Conservation (phyloP, 2,113 vertebrate genomes). For the Hippocampus comes region DNA sequence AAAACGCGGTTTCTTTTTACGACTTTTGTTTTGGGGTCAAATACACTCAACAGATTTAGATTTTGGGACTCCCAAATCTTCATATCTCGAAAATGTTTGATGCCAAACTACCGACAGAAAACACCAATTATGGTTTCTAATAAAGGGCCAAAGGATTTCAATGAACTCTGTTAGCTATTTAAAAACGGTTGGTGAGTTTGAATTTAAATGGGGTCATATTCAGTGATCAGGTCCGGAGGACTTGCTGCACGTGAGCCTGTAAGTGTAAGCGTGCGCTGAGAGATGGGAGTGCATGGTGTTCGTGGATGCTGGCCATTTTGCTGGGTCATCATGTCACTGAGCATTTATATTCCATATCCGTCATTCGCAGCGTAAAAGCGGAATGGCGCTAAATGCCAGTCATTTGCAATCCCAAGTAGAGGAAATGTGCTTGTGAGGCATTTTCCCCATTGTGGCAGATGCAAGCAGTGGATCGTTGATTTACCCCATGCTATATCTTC, state of each 20-base stretch:
- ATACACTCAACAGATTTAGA: not conserved
- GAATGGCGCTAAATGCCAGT: slow-evolving; percentile 48
- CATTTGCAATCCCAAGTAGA: slow-evolving; percentile 19
- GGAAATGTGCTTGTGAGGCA: slow-evolving; percentile 20
- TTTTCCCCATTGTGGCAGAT: slow-evolving; percentile 13
- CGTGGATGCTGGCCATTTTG: slow-evolving; percentile 26
- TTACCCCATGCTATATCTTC: not conserved
- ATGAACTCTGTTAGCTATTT: slow-evolving; percentile 11
- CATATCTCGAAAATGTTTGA: not conserved
- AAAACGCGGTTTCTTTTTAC: too few species aligned
- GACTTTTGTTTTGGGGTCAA: too few species aligned
- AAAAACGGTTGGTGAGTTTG: not conserved
- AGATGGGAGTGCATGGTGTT: not conserved
- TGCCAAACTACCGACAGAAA: not conserved
- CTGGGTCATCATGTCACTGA: slow-evolving; percentile 49
- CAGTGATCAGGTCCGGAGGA: not conserved
- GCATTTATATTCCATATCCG: slow-evolving; percentile 55
- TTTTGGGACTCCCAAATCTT: not conserved
- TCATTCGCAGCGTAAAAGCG: slow-evolving; percentile 50
- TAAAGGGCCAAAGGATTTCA: slow-evolving; percentile 13
- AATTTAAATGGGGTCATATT: not conserved
- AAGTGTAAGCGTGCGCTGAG: not conserved
- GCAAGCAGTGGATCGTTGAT: not conserved
- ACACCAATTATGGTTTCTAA: slow-evolving; percentile 8
- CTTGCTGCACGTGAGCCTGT: not conserved